Conservation (phyloP, 2,888 invertebrate genomes). For the Tipula confusa region DNA sequence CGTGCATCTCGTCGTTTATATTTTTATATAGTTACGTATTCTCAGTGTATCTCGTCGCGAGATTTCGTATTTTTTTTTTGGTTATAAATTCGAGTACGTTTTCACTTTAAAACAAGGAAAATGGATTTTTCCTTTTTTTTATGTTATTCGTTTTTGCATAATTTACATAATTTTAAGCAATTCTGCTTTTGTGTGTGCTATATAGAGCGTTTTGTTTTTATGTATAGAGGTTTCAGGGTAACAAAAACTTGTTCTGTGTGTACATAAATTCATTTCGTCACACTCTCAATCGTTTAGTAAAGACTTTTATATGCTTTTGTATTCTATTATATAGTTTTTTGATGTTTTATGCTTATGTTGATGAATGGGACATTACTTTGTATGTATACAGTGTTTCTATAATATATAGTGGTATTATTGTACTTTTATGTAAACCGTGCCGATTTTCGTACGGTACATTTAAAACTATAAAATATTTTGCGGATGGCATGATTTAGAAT, state of each 20-base stretch:
- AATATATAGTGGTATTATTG: neutral
- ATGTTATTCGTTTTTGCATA: too few relatives aligned
- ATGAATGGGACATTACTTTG: neutral
- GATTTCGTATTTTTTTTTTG: neutral
- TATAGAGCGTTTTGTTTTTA: neutral
- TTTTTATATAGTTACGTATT: too few relatives aligned
- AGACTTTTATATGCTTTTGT: neutral
- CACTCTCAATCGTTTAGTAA: neutral
- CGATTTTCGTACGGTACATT: neutral
- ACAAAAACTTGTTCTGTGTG: neutral
- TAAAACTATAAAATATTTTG: too few relatives aligned
- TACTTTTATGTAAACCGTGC: neutral
- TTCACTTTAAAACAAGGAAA: conserved; percentile 1
- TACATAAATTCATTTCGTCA: neutral
- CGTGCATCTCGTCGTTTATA: too few relatives aligned
- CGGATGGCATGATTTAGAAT: too few relatives aligned
- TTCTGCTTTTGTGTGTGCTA: neutral
- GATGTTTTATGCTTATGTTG: neutral
- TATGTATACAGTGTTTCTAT: neutral
- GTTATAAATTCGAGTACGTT: neutral
- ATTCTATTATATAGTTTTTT: neutral
- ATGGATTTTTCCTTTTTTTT: neutral
- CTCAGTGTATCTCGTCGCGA: neutral
- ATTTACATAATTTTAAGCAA: neutral
- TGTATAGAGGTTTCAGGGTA: neutral